phyloP scores from a whole-genome alignment of 2,113 vertebrate genomes.

The Craseonycteris thonglongyai region DNA sequence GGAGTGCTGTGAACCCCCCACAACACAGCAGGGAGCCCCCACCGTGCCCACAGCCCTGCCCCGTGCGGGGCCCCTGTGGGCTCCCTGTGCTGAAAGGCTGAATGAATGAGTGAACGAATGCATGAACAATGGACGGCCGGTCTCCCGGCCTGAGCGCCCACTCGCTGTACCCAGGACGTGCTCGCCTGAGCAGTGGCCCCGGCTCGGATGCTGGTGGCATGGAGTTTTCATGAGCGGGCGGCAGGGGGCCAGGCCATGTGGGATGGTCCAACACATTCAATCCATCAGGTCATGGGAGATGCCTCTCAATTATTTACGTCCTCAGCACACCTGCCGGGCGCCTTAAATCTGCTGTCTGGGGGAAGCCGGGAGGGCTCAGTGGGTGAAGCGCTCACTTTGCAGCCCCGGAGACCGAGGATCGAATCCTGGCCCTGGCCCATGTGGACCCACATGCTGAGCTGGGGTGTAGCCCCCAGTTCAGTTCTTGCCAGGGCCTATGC shows the following conservation, averaged over 20 bases:
- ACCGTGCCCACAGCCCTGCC: no score
- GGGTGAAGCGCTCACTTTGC: no score
- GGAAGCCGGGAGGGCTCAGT: no score
- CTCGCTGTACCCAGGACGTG: no score
- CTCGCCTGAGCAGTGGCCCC: background rate
- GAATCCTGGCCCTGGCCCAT: no score
- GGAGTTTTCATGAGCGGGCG: accelerated
- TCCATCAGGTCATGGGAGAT: background rate
- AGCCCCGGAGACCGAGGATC: no score
- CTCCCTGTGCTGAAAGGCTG: background rate
- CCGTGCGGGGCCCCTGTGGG: background rate
- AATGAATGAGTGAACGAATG: background rate
- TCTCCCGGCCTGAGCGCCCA: background rate
- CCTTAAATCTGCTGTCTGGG: background rate
- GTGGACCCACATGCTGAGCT: no score
- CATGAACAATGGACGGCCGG: no score
- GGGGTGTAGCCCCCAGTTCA: no score
- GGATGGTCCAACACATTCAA: background rate
- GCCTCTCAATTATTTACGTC: background rate
- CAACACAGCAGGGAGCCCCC: background rate
- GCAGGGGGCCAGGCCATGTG: no score
- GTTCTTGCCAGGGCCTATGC: no score
- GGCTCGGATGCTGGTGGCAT: background rate
- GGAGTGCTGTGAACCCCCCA: background rate
- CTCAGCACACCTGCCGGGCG: background rate